Conservation (phyloP, 2,113 vertebrate genomes). For the Bettongia penicillata region DNA sequence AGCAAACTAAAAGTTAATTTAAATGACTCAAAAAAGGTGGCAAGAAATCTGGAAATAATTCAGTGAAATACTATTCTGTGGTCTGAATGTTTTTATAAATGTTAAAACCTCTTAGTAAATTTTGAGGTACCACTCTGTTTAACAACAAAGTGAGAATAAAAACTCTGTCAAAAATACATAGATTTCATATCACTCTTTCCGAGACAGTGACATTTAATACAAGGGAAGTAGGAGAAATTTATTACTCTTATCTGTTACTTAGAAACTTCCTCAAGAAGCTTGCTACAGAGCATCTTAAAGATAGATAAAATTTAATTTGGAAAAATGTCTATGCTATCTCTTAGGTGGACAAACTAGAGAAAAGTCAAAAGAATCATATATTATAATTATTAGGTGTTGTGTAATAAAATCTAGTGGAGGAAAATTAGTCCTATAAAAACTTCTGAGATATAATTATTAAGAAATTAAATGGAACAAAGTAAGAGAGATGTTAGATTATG, state of each 20-base stretch:
- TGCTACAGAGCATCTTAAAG: not conserved
- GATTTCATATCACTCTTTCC: not conserved
- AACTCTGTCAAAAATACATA: not conserved
- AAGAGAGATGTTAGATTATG: not conserved
- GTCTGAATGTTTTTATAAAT: no score
- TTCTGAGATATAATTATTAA: not conserved
- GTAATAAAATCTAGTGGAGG: not conserved
- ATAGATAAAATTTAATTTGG: not conserved
- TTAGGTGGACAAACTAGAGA: not conserved
- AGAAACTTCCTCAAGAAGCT: not conserved
- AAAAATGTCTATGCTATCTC: not conserved
- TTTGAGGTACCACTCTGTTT: no score
- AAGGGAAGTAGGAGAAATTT: not conserved
- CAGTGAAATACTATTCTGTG: no score
- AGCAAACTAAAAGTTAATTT: no score
- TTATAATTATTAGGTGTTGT: not conserved
- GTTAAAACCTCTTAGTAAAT: no score
- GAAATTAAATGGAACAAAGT: not conserved
- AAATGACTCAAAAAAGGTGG: no score
- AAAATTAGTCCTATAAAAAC: not conserved
- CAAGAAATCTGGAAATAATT: no score
- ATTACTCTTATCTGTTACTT: not conserved
- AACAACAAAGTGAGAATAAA: no score
- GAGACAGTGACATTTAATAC: not conserved
- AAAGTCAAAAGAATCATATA: not conserved